Evolutionary conservation across 2,888 invertebrate species (phyloP), one percentile per base, ranked within the genome.

Genomic region (Chromoteleia sp.): DNA sequence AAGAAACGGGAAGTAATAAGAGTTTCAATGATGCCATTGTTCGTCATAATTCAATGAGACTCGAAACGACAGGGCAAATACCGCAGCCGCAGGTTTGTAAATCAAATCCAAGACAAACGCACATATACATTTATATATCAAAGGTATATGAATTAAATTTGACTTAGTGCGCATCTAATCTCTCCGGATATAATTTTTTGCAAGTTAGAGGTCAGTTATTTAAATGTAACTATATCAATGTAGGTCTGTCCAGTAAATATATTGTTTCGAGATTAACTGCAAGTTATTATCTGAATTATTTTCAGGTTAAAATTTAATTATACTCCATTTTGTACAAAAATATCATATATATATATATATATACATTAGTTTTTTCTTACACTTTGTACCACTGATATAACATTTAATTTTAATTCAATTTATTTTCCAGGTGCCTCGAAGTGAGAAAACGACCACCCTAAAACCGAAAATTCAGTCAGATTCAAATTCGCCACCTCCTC

Each of bases 21-120:
- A 77, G 21, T 33, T 81, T 56, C 33, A 81, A 73, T 39, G 91
- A 91, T 15, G 88, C 90, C 0, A 89, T 91, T 0, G 85, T 88
- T 45, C 85, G 91, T 0, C 91, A 90, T 56, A 91, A 91, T 68
- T 91, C 91, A 0, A 86, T 89, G 86, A 87, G 88, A 65, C 85
- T 88, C 0, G 88, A 56, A 83, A 87, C 77, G 85, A 87, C 74
- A 1, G 89, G 90, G 21, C 91, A 91, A 58, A 86, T 89, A 76
- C 91, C 91, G 0, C 90, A 91, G 29, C 89, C 91, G 14, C 90
- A 90, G 77, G 81, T 81, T 56, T 29, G 67, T 45, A 61, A 68
- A 50, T 58, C 45, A 61, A 15, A 36, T 43, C n/a, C n/a, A n/a
- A n/a, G n/a, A 14, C 14, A 45, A 61, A 61, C 45, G 0, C 2